Conservation (phyloP, 2,797 vertebrate species). For the Leptatherina wallacei region DNA sequence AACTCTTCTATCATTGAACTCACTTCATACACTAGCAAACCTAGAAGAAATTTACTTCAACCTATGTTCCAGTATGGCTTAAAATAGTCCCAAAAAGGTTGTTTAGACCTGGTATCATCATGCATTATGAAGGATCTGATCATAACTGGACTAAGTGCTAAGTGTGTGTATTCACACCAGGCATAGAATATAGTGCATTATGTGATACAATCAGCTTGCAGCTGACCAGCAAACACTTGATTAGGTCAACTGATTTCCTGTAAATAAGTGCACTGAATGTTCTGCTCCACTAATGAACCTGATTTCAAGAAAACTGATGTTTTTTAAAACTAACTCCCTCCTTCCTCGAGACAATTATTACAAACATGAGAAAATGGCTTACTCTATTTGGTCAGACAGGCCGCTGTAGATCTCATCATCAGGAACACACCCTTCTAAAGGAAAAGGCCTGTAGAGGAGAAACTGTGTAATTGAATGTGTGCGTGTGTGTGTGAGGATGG, state of each 20-base stretch:
- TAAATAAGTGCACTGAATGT: no score
- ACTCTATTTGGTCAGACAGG: constrained; percentile 94
- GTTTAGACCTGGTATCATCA: no score
- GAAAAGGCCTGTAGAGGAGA: constrained; percentile 85
- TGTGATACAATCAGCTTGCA: background rate
- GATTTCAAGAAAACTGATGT: background rate
- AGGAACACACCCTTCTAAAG: constrained; percentile 81
- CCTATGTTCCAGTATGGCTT: background rate
- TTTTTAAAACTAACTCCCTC: background rate
- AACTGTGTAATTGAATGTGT: constrained; percentile 2
- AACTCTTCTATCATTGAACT: no score
- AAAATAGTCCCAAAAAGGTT: background rate
- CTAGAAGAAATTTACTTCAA: background rate
- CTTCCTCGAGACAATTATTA: background rate
- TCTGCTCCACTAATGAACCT: background rate
- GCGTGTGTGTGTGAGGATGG: background rate
- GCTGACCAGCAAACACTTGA: background rate
- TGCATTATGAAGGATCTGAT: background rate
- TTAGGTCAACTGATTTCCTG: no score
- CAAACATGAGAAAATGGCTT: constrained; percentile 68
- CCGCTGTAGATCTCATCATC: constrained; percentile 94
- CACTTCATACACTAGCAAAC: background rate
- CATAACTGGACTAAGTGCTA: background rate
- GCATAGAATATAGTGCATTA: background rate
- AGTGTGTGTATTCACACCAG: background rate